A percentile compares a stretch with the other conserved stretches of the same genome.
phyloP scores from a whole-genome alignment of 2,113 vertebrate genomes.

The Rhinolophus ferrumequinum region DNA sequence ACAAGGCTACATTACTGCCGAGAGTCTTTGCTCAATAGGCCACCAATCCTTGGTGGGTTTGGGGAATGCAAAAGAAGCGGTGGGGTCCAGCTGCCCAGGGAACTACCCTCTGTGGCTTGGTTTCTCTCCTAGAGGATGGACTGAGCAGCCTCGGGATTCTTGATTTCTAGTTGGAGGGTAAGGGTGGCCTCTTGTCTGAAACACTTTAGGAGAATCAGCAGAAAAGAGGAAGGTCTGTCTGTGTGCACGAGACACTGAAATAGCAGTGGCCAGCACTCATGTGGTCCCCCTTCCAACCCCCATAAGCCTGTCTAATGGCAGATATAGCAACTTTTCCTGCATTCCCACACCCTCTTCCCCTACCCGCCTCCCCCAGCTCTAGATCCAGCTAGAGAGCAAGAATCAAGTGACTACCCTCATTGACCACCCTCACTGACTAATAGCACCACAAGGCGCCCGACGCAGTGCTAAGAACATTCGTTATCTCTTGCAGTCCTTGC shows the following conservation, averaged over 20 bases:
- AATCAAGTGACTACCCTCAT: background rate
- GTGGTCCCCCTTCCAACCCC: background rate
- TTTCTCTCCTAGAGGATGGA: background rate
- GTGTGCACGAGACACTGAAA: conserved; percentile 40
- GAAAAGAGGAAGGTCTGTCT: conserved; percentile 62
- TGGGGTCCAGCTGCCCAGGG: background rate
- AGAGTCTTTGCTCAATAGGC: background rate
- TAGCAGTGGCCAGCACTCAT: conserved; percentile 57
- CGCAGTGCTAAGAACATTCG: background rate
- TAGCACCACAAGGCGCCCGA: too few species aligned
- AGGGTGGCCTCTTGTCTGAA: background rate
- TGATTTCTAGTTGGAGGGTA: background rate
- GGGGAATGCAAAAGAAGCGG: background rate
- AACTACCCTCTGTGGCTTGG: background rate
- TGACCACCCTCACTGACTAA: background rate
- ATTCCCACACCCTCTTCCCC: background rate
- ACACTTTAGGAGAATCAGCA: conserved; percentile 64
- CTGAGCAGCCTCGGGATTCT: background rate
- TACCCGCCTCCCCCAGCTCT: background rate
- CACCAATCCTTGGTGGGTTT: background rate
- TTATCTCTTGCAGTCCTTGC: background rate
- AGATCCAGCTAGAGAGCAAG: conserved; percentile 6
- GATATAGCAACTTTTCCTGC: conserved; percentile 4
- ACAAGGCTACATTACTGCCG: background rate
- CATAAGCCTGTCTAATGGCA: background rate